Evolutionary conservation across 2,113 vertebrate genomes (phyloP).

Genomic region (Trichechus manatus): DNA sequence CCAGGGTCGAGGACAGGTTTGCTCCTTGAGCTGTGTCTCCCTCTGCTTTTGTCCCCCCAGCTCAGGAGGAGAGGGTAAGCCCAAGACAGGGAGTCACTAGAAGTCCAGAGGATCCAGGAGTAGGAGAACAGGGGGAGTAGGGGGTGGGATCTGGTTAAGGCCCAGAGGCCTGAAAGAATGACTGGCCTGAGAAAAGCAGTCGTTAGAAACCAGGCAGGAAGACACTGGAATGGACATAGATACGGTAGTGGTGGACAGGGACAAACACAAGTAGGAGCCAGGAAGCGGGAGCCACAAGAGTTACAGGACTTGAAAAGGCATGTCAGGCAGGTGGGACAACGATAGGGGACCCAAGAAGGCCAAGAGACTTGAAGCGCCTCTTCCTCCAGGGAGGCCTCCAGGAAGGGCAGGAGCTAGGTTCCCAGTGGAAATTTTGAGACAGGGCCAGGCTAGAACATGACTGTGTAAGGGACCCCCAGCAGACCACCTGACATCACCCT

Average conservation of each 20-base stretch:
- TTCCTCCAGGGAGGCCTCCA: neutral
- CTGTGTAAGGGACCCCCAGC: fast-evolving
- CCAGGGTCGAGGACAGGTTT: neutral
- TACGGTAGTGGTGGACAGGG: neutral
- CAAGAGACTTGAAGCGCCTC: neutral
- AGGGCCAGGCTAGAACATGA: neutral
- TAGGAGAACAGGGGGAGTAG: too few relatives aligned
- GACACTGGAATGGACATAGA: neutral
- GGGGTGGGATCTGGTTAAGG: neutral
- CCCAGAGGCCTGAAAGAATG: neutral
- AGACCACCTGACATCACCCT: neutral
- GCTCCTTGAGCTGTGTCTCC: neutral
- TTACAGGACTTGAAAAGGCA: neutral
- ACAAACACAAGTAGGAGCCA: neutral
- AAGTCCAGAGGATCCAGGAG: neutral
- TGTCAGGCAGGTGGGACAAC: neutral
- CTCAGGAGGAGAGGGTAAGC: neutral
- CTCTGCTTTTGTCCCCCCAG: neutral
- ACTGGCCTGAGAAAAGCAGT: neutral
- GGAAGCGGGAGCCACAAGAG: neutral
- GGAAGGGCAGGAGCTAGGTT: neutral
- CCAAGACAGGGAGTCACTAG: neutral
- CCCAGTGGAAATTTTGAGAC: neutral
- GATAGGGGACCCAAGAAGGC: neutral
- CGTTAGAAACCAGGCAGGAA: neutral